Conservation (phyloP, 2,113 vertebrate species). For the Atrichornis clamosus region DNA sequence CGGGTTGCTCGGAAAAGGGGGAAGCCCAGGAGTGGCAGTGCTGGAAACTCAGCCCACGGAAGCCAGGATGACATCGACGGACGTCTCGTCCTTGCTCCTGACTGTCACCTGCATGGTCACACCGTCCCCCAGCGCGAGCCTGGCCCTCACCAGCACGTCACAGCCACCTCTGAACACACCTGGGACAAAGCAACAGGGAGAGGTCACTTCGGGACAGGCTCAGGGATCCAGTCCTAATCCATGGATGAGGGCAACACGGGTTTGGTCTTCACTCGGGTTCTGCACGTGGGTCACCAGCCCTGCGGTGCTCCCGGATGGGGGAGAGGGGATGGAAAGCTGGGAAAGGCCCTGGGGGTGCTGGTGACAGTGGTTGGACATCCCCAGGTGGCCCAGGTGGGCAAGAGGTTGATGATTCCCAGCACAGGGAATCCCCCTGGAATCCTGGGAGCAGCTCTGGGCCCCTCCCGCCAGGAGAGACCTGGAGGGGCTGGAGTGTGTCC, state of each 20-base stretch:
- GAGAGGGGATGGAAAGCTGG: neutral
- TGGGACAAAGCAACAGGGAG: constrained; percentile 13
- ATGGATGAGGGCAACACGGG: neutral
- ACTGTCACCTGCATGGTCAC: constrained; percentile 99
- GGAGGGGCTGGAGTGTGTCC: neutral
- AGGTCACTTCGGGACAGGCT: accelerated
- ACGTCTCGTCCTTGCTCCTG: constrained; percentile 84
- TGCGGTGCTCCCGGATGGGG: neutral
- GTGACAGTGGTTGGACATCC: accelerated
- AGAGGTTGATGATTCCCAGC: accelerated
- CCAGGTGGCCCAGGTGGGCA: neutral
- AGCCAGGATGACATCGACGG: constrained; percentile 90
- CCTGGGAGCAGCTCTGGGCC: neutral
- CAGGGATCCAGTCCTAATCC: neutral
- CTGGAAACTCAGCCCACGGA: constrained; percentile 82
- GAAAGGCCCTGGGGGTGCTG: neutral
- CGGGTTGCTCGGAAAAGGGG: neutral
- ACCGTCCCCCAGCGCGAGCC: constrained; percentile 88
- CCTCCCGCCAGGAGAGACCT: neutral
- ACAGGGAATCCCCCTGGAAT: too few species aligned
- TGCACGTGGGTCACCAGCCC: neutral
- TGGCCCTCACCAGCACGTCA: constrained; percentile 86
- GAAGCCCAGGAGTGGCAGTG: accelerated
- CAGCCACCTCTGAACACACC: constrained; percentile 90
- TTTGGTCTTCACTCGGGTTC: too few species aligned